phyloP scores from a whole-genome alignment of 2,113 vertebrate species.

The Paradisaea rubra region DNA sequence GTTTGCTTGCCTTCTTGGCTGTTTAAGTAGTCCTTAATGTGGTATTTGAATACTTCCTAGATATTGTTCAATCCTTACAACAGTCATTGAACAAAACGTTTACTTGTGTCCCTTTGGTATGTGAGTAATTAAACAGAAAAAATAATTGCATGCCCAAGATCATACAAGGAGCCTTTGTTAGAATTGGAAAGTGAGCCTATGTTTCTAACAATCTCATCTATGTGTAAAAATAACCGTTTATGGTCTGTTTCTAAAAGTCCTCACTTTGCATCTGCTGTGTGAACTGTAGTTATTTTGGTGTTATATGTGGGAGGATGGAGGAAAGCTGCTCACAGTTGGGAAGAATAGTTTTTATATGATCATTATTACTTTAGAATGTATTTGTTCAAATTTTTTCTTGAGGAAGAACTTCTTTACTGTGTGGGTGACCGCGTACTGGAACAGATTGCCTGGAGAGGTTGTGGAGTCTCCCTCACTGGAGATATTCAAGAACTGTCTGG shows the following conservation, averaged over 20 bases:
- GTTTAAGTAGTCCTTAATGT: background rate
- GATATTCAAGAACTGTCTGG: background rate
- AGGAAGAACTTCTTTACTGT: background rate
- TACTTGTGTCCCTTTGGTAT: background rate
- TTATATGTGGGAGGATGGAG: background rate
- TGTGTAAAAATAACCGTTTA: background rate
- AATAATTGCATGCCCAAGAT: background rate
- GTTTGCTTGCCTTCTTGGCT: background rate
- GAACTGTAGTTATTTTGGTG: slow-evolving; percentile 14
- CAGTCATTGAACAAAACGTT: background rate
- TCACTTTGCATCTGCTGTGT: slow-evolving; percentile 1
- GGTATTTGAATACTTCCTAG: background rate
- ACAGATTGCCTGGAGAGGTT: background rate
- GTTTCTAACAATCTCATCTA: background rate
- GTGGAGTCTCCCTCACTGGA: background rate
- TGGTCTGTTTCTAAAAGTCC: background rate
- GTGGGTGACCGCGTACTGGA: background rate
- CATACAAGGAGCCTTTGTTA: background rate
- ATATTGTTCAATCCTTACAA: background rate
- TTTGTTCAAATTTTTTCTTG: background rate
- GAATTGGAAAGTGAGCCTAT: background rate
- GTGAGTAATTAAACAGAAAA: background rate
- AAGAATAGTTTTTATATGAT: background rate
- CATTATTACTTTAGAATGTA: background rate
- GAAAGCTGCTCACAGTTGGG: background rate